Evolutionary conservation across 2,888 invertebrate species (phyloP), one percentile per base, ranked within the genome.

Genomic region (Lepidocyrtinus sp.): DNA sequence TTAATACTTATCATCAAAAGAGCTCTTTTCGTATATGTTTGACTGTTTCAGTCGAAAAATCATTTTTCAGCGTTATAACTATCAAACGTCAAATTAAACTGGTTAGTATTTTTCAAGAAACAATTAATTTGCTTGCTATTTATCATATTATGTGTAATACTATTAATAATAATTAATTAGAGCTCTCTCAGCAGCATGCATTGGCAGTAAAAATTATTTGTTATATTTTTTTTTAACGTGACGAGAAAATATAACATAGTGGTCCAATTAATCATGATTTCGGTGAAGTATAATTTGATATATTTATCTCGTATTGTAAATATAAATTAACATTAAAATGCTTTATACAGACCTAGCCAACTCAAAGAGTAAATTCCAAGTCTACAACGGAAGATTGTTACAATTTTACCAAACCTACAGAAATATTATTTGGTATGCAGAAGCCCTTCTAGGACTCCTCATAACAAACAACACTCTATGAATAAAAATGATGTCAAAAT

Each of bases 141-240:
- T 9, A 59, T 59, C 19, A 21, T n/a, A 59, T 59, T 59, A 59
- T 59, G 59, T 59, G 59, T 59, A 50, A 12, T 50, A 50, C 2
- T 50, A n/a, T n/a, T n/a, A n/a, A n/a, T n/a, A n/a, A 73, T 27
- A 68, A 17, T 55, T 45, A 76, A 17, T 68, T 22, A 76, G 76
- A 75, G 62, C 80, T 79, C 74, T 81, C 80, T 70, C 75, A 81
- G 80, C 80, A 81, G 80, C 80, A 81, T 81, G 80, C 80, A 81
- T 81, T 81, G 80, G 80, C 75, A n/a, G 59, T 59, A 59, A 59
- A 79, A 45, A 75, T 64, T 76, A 36, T 69, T 75, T 69, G 17
- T 75, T 62, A 45, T 62, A 46, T 65, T 74, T 59, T 59, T 64
- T 76, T 74, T 63, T 61, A 62, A 69, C 46, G 24, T 79, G 79